Percentiles rank a stretch among this genome's conserved stretches.
Conservation (phyloP, 2,797 vertebrate genomes). For the Craterocephalus amniculus region DNA sequence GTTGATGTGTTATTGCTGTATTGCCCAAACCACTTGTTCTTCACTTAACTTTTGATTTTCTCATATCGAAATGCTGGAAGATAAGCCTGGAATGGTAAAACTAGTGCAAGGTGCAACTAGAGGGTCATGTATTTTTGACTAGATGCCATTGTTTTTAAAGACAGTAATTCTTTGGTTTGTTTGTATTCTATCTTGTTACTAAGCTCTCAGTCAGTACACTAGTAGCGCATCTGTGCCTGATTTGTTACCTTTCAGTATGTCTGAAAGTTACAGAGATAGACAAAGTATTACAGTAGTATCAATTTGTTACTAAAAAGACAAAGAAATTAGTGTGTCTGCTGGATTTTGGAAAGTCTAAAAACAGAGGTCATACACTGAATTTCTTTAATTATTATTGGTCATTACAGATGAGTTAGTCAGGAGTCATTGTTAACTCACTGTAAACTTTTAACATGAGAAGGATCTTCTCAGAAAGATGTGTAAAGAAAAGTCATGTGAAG, state of each 20-base stretch:
- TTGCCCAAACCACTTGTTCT: conserved; percentile 16
- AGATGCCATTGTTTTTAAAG: too few species aligned
- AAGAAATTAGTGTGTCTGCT: conserved; percentile 14
- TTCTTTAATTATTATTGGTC: neutral
- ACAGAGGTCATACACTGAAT: neutral
- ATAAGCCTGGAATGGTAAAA: neutral
- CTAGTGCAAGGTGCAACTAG: neutral
- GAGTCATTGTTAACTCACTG: neutral
- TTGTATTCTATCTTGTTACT: neutral
- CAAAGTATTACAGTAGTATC: conserved; percentile 16
- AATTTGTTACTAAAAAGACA: neutral
- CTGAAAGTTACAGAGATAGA: neutral
- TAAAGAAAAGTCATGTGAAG: neutral
- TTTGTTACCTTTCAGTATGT: conserved; percentile 14
- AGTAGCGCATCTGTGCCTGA: neutral
- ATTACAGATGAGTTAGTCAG: neutral
- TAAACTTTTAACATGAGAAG: conserved; percentile 7
- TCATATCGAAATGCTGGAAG: conserved; percentile 40
- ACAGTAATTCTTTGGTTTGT: too few species aligned
- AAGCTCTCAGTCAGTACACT: neutral
- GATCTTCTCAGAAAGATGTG: neutral
- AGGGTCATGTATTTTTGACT: too few species aligned
- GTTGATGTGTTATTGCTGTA: neutral
- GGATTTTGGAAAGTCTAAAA: conserved; percentile 12
- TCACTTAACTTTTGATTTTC: conserved; percentile 36